phyloP scores from a whole-genome alignment of 2,797 vertebrate species.

The Schizothorax lantsangensis region DNA sequence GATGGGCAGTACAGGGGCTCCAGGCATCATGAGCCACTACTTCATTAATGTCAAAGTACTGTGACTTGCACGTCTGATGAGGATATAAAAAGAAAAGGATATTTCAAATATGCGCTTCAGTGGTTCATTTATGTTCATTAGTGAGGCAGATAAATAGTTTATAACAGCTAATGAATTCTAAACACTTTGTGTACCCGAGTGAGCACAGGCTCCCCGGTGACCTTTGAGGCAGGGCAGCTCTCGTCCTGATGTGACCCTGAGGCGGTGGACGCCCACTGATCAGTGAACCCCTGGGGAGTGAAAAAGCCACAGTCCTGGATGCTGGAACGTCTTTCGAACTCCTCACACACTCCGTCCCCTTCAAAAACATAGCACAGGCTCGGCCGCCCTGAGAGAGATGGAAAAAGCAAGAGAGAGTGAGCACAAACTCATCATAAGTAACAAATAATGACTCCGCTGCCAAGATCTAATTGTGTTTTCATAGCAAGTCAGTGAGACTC shows the following conservation, averaged over 20 bases:
- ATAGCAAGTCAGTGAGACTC: slow-evolving; percentile 26
- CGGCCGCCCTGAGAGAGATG: slow-evolving; percentile 83
- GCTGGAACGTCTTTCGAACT: slow-evolving; percentile 85
- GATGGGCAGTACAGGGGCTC: slow-evolving; percentile 84
- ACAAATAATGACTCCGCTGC: slow-evolving; percentile 15
- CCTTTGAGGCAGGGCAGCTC: slow-evolving; percentile 82
- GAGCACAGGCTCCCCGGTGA: slow-evolving; percentile 86
- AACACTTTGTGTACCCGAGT: slow-evolving; percentile 69
- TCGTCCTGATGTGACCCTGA: slow-evolving; percentile 84
- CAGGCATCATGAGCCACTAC: slow-evolving; percentile 76
- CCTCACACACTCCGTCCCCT: slow-evolving; percentile 89
- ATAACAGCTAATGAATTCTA: background rate
- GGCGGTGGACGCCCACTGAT: slow-evolving; percentile 90
- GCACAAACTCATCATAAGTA: slow-evolving; percentile 30
- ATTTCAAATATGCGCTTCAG: background rate
- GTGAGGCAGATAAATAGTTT: background rate
- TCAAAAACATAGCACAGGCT: slow-evolving; percentile 90
- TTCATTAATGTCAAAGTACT: slow-evolving; percentile 75
- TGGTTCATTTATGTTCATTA: background rate
- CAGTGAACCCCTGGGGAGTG: slow-evolving; percentile 83
- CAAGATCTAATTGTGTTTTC: slow-evolving; percentile 44
- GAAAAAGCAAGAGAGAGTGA: background rate
- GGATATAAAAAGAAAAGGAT: slow-evolving; percentile 32
- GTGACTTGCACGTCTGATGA: slow-evolving; percentile 84
- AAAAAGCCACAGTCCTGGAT: slow-evolving; percentile 87